Evolutionary conservation across 1,140 invertebrate species (phyloP), one percentile per base, ranked within the genome.

Genomic region (Frieseomelitta varia): DNA sequence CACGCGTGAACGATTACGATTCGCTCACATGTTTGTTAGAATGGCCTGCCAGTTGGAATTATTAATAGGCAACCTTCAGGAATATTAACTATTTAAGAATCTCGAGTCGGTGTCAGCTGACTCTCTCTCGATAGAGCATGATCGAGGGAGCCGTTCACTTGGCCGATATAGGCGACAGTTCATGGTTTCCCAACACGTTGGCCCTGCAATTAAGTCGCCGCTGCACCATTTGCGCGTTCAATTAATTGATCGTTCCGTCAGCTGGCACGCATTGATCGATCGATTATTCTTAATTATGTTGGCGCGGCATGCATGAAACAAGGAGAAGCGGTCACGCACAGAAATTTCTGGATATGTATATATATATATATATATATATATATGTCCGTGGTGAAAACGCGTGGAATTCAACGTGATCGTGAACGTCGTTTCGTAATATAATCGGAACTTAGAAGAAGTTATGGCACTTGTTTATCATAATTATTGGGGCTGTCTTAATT

Each of bases 11-110:
- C 80, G 67, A 86, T 86, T 79, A 69, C 65, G 56, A 81, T 86
- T 86, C 67, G 27, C 79, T 21, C 73, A 69, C 80, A 82, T 87
- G 85, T 92, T 91, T 87, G 88, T 91, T 92, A 91, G 91, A 91
- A 91, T 85, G 90, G 87, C 71, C 83, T 90, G 86, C 76, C 79
- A 83, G 77, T 69, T 90, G 65, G 77, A 81, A 91, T 92, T 93
- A 93, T 93, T 93, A 91, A 93, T 93, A 93, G 92, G 90, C 92
- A 93, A 92, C 92, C 92, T 93, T 93, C 92, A 91, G 92, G 90
- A 93, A 93, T 93, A 93, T 93, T 92, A 90, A 93, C 87, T 86
- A 90, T 92, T 90, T 89, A 90, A 90, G 90, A 93, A 91, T 92
- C 90, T 88, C 86, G 84, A 79, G 84, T 34, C 55, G 58, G 80